Conservation (phyloP, 2,888 invertebrate genomes). For the Chymomyza caudatula region DNA sequence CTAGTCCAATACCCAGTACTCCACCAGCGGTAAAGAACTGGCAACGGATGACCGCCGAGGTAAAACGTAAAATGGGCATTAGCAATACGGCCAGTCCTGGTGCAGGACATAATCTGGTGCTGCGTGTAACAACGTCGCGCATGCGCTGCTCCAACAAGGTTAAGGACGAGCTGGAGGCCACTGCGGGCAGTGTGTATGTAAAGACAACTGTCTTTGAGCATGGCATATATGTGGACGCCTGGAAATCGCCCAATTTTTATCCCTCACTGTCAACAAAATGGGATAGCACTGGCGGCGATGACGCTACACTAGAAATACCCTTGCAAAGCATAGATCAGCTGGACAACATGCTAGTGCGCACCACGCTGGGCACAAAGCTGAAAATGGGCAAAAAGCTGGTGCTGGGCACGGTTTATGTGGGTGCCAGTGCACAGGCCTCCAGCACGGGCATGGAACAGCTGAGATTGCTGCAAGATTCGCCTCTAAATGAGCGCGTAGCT, state of each 20-base stretch:
- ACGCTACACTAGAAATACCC: conserved; percentile 72
- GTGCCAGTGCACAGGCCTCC: conserved; percentile 38
- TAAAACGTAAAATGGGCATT: conserved; percentile 74
- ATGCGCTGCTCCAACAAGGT: conserved; percentile 78
- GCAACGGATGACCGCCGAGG: conserved; percentile 72
- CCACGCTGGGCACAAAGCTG: conserved; percentile 76
- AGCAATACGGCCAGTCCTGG: conserved; percentile 49
- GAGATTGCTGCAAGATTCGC: conserved; percentile 58
- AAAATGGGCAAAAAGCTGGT: conserved; percentile 77
- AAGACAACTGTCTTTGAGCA: conserved; percentile 87
- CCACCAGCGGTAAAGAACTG: conserved; percentile 48
- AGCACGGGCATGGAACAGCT: conserved; percentile 73
- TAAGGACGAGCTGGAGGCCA: conserved; percentile 77
- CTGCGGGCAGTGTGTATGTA: conserved; percentile 83
- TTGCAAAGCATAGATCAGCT: conserved; percentile 66
- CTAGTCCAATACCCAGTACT: background rate
- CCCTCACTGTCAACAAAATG: conserved; percentile 89
- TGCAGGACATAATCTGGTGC: conserved; percentile 50
- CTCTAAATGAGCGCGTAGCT: conserved; percentile 69
- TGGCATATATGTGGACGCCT: conserved; percentile 80
- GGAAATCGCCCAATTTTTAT: conserved; percentile 87
- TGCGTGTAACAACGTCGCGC: conserved; percentile 74
- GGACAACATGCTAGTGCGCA: conserved; percentile 71
- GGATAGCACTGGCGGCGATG: conserved; percentile 79
- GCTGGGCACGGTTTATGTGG: conserved; percentile 74